These are phyloP conservation scores for Dryobates pubescens DNA, from an alignment of 2,797 vertebrate genomes.

Conservation along the genomic window DNA sequence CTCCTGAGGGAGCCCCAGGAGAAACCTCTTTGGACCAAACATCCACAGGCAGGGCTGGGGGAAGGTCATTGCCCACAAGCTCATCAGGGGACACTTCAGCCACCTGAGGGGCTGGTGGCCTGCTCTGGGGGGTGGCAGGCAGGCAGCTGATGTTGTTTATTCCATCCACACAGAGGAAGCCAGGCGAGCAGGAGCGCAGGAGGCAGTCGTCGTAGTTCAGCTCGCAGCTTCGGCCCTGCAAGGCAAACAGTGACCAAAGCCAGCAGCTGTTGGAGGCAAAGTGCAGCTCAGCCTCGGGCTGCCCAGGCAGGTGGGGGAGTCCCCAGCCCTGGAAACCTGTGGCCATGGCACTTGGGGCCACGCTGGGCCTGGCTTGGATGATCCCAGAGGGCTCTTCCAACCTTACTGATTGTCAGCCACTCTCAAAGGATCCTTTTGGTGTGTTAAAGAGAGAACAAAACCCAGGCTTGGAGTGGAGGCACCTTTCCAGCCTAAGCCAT, in stretches of 20 bases:
- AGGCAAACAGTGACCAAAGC: not conserved
- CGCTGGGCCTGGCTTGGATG: too few species aligned
- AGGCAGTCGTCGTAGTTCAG: slow-evolving; percentile 88
- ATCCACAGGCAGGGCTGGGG: not conserved
- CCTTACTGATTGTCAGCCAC: not conserved
- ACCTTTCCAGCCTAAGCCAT: too few species aligned
- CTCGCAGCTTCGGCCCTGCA: slow-evolving; percentile 85
- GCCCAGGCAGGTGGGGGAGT: not conserved
- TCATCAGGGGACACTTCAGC: not conserved
- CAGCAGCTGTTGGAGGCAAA: not conserved
- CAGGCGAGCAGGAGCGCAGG: slow-evolving; percentile 82
- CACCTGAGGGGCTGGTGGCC: slow-evolving; percentile 68
- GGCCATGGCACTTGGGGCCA: too few species aligned
- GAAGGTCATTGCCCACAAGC: not conserved
- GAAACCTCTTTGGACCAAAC: not conserved
- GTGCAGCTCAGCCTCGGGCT: slow-evolving; percentile 34
- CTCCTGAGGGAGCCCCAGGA: not conserved
- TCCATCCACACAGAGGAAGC: slow-evolving; percentile 84
- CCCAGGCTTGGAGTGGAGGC: not conserved
- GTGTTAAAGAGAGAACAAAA: not conserved
- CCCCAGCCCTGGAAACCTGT: too few species aligned
- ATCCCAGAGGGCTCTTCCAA: too few species aligned
- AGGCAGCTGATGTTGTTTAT: slow-evolving; percentile 86
- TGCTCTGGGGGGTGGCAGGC: slow-evolving; percentile 63
- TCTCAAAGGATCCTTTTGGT: not conserved